Evolutionary conservation across 2,797 vertebrate genomes (phyloP).

Genomic region (Channa striata): DNA sequence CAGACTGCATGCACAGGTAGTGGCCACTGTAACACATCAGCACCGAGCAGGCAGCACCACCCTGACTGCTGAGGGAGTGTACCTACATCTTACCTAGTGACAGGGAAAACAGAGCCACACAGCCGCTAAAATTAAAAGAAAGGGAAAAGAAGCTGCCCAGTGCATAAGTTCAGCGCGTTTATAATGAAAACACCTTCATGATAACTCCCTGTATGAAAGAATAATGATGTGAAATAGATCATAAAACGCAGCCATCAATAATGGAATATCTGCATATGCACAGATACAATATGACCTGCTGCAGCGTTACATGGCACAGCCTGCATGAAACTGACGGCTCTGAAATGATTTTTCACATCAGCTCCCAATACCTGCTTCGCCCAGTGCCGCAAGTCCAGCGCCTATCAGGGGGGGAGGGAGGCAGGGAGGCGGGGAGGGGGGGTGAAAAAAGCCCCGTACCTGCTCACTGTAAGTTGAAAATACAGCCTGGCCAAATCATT

Average conservation of each 20-base stretch:
- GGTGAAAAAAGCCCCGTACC: slow-evolving; percentile 50
- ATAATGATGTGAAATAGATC: slow-evolving; percentile 71
- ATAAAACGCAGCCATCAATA: slow-evolving; percentile 73
- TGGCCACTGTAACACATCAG: slow-evolving; percentile 79
- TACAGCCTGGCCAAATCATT: slow-evolving; percentile 58
- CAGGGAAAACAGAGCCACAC: slow-evolving; percentile 61
- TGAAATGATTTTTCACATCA: slow-evolving; percentile 65
- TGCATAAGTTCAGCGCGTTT: slow-evolving; percentile 46
- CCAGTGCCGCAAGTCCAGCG: slow-evolving; percentile 75
- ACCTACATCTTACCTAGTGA: slow-evolving; percentile 81
- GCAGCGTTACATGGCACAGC: slow-evolving; percentile 71
- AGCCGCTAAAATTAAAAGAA: slow-evolving; percentile 26
- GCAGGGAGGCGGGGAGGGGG: too few relatives aligned
- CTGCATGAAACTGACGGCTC: slow-evolving; percentile 66
- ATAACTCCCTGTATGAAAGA: slow-evolving; percentile 68
- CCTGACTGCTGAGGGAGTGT: slow-evolving; percentile 76
- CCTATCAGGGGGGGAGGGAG: too few relatives aligned
- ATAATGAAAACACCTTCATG: slow-evolving; percentile 29
- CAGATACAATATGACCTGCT: slow-evolving; percentile 68
- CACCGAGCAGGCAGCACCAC: slow-evolving; percentile 74
- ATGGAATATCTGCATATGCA: slow-evolving; percentile 55
- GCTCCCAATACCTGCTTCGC: slow-evolving; percentile 63
- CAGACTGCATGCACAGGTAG: slow-evolving; percentile 77
- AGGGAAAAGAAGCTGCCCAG: slow-evolving; percentile 14
- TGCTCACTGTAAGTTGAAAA: slow-evolving; percentile 71